phyloP scores from a whole-genome alignment of 1,140 invertebrate species.

The Ectropis grisescens region DNA sequence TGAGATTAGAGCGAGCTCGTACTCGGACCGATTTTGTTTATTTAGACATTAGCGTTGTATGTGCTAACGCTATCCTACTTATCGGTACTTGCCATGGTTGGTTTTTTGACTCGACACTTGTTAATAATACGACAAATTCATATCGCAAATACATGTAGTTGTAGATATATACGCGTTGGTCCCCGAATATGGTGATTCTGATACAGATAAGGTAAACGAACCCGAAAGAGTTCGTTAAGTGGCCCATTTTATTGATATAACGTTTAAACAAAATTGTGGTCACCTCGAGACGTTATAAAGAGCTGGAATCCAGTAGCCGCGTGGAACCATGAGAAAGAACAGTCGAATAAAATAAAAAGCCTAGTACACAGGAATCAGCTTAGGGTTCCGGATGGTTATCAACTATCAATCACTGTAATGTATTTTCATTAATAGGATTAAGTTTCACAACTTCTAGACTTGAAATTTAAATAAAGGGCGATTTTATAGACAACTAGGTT shows the following conservation, averaged over 20 bases:
- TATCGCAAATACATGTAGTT: too few species aligned
- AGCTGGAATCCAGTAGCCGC: constrained; percentile 55
- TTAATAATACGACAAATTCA: constrained; percentile 39
- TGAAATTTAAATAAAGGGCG: too few species aligned
- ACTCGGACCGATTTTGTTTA: constrained; percentile 43
- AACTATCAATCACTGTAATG: constrained; percentile 4
- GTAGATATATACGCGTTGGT: constrained; percentile 12
- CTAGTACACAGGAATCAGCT: constrained; percentile 3
- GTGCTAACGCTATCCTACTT: constrained; percentile 51
- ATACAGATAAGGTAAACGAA: constrained; percentile 18
- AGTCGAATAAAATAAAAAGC: constrained; percentile 30
- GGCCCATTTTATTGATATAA: constrained; percentile 43
- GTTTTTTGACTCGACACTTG: constrained; percentile 36
- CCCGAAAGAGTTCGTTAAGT: constrained; percentile 13
- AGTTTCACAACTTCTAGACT: too few species aligned
- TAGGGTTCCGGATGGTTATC: constrained; percentile 16
- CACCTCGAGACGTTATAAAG: constrained; percentile 36
- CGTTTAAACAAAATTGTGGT: constrained; percentile 54
- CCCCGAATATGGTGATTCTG: constrained; percentile 12
- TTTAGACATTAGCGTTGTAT: constrained; percentile 29
- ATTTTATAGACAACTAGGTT: too few species aligned
- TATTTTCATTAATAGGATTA: constrained; percentile 1
- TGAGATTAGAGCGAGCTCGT: constrained; percentile 24
- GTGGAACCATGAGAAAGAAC: constrained; percentile 50
- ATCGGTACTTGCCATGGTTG: constrained; percentile 32